Base-by-base conservation (phyloP, 2,888 invertebrate genomes). In the Mesorhabditis sp. region DNA sequence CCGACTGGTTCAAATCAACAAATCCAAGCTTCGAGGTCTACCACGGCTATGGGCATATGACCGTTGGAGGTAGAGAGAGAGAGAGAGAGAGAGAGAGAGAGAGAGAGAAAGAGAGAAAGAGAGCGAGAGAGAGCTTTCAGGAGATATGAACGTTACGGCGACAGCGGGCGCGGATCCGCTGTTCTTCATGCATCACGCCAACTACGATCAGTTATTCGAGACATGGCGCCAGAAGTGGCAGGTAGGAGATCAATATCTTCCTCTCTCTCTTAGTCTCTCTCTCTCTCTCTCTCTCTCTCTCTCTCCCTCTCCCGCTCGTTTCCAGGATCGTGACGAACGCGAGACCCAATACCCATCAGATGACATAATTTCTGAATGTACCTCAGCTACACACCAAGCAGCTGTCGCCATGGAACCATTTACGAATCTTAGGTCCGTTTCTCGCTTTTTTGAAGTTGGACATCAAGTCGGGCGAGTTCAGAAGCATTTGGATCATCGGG, bases 191-290 rank as follows among this genome's bases (percentile, higher is more conserved):
- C 58, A 50, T n/a, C 58, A 50, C n/a, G 7, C 10, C n/a, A 10
- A 13, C 58, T 50, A 50, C n/a, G 58, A 50, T 50, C 58, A 50
- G n/a, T 13, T 50, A 10, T 50, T 10, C 10, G 58, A 50, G n/a
- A n/a, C 58, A 50, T 50, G 58, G 58, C 58, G 58, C 10, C 58
- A 50, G n/a, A 50, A 50, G 58, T 50, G 58, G 58, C 58, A 50
- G 58, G 58, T 50, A 28, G 28, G 28, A 28, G 28, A 2, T 28
- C 28, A 28, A 28, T 28, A 10, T 10, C 1, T 28, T n/a, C n/a
- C 28, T 28, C 28, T 28, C 58, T 50, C 58, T 50, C 7, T 13
- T 13, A 2, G 1, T 50, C n/a, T 50, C 10, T 13, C n/a, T n/a
- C 7, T 13, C 58, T 13, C 7, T 13, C 7, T 10, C 58, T 28